phyloP scores from a whole-genome alignment of 2,113 vertebrate genomes.

The Chamaea fasciata region DNA sequence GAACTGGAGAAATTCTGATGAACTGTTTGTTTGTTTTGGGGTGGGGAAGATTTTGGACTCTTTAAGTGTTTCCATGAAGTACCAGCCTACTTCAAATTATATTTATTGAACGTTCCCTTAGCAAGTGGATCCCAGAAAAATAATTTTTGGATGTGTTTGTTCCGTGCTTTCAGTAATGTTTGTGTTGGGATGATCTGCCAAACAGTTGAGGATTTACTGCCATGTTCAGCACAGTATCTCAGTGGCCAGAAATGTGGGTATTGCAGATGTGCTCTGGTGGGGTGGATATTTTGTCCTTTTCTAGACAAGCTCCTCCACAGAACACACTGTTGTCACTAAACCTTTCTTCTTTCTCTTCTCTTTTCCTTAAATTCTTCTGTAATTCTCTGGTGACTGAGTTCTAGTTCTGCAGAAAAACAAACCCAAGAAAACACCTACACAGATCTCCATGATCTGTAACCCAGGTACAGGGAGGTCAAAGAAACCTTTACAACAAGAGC shows the following conservation, averaged over 20 bases:
- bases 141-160: neutral
- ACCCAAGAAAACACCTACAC: neutral
- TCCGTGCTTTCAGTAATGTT: slow-evolving; percentile 5
- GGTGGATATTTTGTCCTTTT: slow-evolving; percentile 1
- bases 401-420: neutral
- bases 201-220: slow-evolving; percentile 26
- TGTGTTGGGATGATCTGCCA: slow-evolving; percentile 19
- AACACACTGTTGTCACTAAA: neutral
- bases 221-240: neutral
- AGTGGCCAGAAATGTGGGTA: neutral
- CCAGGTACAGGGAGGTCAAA: neutral
- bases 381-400: neutral
- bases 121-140: neutral
- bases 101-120: neutral
- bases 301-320: neutral
- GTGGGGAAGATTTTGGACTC: neutral
- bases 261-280: neutral
- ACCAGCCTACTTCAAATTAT: fast-evolving
- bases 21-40: neutral
- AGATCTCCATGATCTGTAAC: neutral
- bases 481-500: neutral
- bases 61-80: neutral
- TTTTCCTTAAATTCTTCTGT: neutral
- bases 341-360: neutral
- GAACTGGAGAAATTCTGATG: neutral